A percentile compares a stretch with the other conserved stretches of the same genome.
Conservation (phyloP, 2,888 invertebrate genomes). For the Cantharis nigra region DNA sequence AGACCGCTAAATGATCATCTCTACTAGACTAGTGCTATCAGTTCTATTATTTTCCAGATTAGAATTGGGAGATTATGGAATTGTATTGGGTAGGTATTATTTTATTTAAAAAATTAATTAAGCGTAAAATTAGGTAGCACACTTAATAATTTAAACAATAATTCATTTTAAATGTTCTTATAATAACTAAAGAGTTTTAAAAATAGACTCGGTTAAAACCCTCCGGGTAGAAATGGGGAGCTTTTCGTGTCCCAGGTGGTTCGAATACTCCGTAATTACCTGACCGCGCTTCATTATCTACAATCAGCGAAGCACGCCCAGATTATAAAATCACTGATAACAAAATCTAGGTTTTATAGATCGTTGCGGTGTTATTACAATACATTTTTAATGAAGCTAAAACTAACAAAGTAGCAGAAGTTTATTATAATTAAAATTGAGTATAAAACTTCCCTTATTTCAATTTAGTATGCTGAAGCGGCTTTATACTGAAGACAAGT, state of each 20-base stretch:
- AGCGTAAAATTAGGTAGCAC: not conserved
- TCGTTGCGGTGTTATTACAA: conserved; percentile 13
- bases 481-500: not conserved
- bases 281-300: conserved; percentile 30
- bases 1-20: too few relatives aligned
- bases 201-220: not conserved
- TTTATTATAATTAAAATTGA: not conserved
- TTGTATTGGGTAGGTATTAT: too few relatives aligned
- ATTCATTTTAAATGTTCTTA: not conserved
- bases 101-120: not conserved
- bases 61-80: too few relatives aligned
- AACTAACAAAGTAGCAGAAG: not conserved
- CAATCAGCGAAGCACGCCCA: conserved; percentile 26
- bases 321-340: conserved; percentile 30
- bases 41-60: too few relatives aligned
- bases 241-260: conserved; percentile 30
- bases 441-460: not conserved
- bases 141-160: not conserved
- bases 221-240: conserved; percentile 6
- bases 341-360: conserved; percentile 21
- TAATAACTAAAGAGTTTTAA: not conserved
- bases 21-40: too few relatives aligned
- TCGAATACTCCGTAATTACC: conserved; percentile 28
- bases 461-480: not conserved
- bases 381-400: conserved; percentile 11